These are phyloP conservation scores for Propsilocerus akamusi DNA, from an alignment of 1,140 invertebrate genomes.

Conservation along the genomic window DNA sequence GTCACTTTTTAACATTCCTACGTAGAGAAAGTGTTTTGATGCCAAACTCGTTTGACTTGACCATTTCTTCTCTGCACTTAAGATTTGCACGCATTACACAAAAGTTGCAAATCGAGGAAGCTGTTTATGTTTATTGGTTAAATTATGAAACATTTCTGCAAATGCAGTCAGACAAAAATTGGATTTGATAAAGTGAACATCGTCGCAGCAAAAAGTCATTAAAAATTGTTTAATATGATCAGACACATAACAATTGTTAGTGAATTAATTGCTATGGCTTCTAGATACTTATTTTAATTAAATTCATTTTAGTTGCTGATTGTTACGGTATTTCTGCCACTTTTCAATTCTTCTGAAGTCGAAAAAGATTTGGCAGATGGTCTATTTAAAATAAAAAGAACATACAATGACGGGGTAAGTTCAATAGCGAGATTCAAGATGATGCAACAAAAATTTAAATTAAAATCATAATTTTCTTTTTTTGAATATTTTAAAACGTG, in stretches of 20 bases:
- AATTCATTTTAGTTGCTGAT: not conserved
- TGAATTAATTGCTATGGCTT: not conserved
- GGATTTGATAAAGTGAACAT: not conserved
- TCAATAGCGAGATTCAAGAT: not conserved
- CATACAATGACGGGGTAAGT: not conserved
- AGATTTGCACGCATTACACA: not conserved
- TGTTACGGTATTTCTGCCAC: not conserved
- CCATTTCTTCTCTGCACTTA: not conserved
- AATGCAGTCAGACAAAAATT: not conserved
- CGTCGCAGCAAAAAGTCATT: not conserved
- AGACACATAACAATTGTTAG: not conserved
- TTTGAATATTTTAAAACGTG: not conserved
- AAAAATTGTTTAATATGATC: not conserved
- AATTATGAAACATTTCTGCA: not conserved
- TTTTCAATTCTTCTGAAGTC: not conserved
- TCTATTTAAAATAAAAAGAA: too few relatives aligned
- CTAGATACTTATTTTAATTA: not conserved
- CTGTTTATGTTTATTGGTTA: not conserved
- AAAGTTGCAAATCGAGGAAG: constrained; percentile 1
- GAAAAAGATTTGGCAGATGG: too few relatives aligned
- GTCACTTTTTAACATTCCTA: too few relatives aligned
- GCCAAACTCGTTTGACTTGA: too few relatives aligned
- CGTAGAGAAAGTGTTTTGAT: too few relatives aligned
- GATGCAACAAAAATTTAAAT: not conserved
- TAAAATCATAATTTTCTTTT: not conserved